Evolutionary conservation across 2,888 invertebrate genomes (phyloP).

Genomic region (Polymixis flavicincta): DNA sequence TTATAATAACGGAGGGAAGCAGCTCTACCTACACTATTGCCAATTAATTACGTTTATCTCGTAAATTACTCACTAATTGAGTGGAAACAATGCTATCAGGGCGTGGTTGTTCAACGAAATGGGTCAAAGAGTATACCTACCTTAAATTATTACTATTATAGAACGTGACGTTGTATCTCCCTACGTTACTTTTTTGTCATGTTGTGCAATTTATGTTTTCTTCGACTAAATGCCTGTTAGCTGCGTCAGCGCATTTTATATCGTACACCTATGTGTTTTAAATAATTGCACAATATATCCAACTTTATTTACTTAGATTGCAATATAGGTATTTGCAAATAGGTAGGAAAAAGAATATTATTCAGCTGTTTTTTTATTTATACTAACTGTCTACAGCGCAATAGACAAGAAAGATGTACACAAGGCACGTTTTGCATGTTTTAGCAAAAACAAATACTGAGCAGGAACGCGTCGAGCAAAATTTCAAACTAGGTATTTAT

Average conservation of each 20-base stretch:
- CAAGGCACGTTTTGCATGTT: slow-evolving; percentile 19
- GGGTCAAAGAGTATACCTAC: slow-evolving; percentile 21
- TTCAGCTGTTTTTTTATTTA: slow-evolving; percentile 27
- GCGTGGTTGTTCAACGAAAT: slow-evolving; percentile 29
- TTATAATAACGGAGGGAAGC: slow-evolving; percentile 3
- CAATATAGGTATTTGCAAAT: slow-evolving; percentile 2
- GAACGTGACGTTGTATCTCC: background rate
- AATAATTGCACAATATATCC: slow-evolving; percentile 31
- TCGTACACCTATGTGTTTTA: background rate
- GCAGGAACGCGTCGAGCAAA: background rate
- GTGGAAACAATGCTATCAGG: slow-evolving; percentile 24
- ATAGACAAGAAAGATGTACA: background rate
- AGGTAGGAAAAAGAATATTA: background rate
- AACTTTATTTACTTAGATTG: slow-evolving; percentile 16
- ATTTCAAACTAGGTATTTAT: background rate
- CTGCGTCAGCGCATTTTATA: slow-evolving; percentile 6
- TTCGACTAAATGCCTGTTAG: slow-evolving; percentile 2
- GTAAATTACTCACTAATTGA: slow-evolving; percentile 40
- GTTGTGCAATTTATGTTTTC: slow-evolving; percentile 29
- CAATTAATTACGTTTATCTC: slow-evolving; percentile 38
- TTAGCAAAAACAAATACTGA: background rate
- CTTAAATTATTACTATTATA: slow-evolving; percentile 13
- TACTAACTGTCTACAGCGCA: slow-evolving; percentile 12
- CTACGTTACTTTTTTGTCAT: background rate
- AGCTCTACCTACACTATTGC: background rate